Percentiles rank a stretch among this genome's conserved stretches.
phyloP scores from a whole-genome alignment of 2,888 invertebrate species.

The Ophonus ardosiacus region DNA sequence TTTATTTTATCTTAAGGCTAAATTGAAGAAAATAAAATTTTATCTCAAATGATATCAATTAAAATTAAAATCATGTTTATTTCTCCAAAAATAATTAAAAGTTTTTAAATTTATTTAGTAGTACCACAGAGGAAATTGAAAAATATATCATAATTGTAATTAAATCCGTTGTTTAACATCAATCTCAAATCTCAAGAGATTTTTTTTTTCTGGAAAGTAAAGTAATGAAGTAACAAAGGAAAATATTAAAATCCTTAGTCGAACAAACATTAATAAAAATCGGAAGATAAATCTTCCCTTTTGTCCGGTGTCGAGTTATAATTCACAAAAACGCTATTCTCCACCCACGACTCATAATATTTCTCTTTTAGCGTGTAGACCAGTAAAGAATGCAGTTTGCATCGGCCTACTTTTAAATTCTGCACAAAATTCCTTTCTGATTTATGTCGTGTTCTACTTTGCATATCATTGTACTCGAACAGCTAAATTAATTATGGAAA shows the following conservation, averaged over 20 bases:
- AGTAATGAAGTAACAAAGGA: background rate
- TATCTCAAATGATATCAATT: background rate
- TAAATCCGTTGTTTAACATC: background rate
- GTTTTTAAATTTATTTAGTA: background rate
- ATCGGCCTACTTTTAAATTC: conserved; percentile 22
- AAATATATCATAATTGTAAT: background rate
- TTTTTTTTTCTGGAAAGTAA: background rate
- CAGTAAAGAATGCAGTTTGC: conserved; percentile 45
- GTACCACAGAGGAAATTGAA: background rate
- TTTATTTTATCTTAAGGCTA: no score
- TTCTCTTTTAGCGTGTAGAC: conserved; percentile 44
- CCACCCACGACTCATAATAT: conserved; percentile 29
- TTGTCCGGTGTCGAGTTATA: conserved; percentile 52
- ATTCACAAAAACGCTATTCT: conserved; percentile 37
- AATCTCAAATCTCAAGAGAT: background rate
- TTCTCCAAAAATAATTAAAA: background rate
- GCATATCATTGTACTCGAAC: conserved; percentile 12
- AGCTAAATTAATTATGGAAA: conserved; percentile 44
- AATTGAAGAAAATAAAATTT: background rate
- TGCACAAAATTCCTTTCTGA: conserved; percentile 29
- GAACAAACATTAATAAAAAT: conserved; percentile 55
- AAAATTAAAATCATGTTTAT: background rate
- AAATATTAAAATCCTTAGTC: background rate
- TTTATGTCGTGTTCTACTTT: conserved; percentile 34
- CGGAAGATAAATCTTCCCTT: conserved; percentile 45